phyloP scores from a whole-genome alignment of 1,140 invertebrate species.

The Euschistus heros region DNA sequence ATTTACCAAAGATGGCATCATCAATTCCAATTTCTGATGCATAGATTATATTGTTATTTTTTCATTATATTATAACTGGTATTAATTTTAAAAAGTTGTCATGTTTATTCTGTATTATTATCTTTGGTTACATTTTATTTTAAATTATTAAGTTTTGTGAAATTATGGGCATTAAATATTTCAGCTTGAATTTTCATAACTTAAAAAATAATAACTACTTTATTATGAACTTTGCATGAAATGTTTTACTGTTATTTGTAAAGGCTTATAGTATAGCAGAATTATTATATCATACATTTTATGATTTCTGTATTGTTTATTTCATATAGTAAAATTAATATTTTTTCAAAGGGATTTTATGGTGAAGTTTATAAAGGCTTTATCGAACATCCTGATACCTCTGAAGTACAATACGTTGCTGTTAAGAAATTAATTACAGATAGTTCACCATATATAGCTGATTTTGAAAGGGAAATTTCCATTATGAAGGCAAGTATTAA shows the following conservation, averaged over 20 bases:
- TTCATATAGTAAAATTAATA: not conserved
- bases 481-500: slow-evolving; percentile 55
- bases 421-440: slow-evolving; percentile 54
- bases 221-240: not conserved
- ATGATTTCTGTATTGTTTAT: too few relatives aligned
- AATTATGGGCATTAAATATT: too few relatives aligned
- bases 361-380: slow-evolving; percentile 57
- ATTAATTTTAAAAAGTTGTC: too few relatives aligned
- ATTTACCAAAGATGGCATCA: too few relatives aligned
- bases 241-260: not conserved
- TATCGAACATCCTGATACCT: slow-evolving; percentile 40
- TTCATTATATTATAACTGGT: too few relatives aligned
- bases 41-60: too few relatives aligned
- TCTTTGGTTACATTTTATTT: too few relatives aligned
- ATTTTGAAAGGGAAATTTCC: slow-evolving; percentile 59
- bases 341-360: slow-evolving; percentile 48
- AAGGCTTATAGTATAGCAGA: not conserved
- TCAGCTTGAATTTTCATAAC: too few relatives aligned
- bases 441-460: slow-evolving; percentile 35
- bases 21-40: too few relatives aligned
- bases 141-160: too few relatives aligned
- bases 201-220: not conserved
- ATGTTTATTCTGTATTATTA: too few relatives aligned
- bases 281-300: not conserved
- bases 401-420: slow-evolving; percentile 46